A percentile compares a stretch with the other conserved stretches of the same genome.
Conservation (phyloP, 2,888 invertebrate species). For the Drosophila mimetica region DNA sequence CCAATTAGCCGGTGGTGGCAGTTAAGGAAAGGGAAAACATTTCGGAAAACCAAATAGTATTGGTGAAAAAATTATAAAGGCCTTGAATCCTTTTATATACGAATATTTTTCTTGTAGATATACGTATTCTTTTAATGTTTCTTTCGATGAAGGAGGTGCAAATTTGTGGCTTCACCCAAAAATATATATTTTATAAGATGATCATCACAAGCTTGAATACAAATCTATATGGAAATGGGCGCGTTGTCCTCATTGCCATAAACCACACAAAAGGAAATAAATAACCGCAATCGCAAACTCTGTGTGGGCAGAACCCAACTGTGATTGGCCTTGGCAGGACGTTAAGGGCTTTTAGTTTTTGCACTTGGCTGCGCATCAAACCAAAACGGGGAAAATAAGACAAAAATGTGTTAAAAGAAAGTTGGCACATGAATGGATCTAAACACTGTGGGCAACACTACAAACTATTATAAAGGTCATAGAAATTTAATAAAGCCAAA, state of each 20-base stretch:
- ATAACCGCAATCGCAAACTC: not conserved
- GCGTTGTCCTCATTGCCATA: not conserved
- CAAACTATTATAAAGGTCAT: too few species aligned
- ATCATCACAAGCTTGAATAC: not conserved
- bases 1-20: too few species aligned
- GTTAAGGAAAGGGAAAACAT: too few species aligned
- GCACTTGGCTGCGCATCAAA: conserved; percentile 1
- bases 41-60: too few species aligned
- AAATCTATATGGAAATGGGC: not conserved
- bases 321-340: not conserved
- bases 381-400: not conserved
- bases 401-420: not conserved
- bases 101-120: too few species aligned
- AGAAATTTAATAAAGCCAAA: not conserved
- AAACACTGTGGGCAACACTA: too few species aligned
- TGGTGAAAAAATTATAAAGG: too few species aligned
- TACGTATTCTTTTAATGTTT: too few species aligned
- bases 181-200: not conserved
- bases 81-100: too few species aligned
- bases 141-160: too few species aligned
- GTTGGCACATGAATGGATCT: not conserved
- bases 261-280: not conserved
- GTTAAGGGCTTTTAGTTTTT: not conserved
- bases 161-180: not conserved
- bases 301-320: not conserved